Conservation (phyloP, 2,113 vertebrate species). For the Balaeniceps rex region DNA sequence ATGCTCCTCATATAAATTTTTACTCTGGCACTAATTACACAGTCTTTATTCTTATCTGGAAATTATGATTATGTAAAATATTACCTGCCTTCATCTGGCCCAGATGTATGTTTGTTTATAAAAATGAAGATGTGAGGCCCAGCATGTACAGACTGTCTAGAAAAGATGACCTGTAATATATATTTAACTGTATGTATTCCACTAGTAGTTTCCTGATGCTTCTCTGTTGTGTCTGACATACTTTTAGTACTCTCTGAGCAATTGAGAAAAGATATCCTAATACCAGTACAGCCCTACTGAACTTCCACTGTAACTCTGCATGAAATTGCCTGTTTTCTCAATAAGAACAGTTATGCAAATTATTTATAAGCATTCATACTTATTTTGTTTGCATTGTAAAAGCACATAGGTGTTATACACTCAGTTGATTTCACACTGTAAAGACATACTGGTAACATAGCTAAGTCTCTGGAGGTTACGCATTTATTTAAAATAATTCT, state of each 20-base stretch:
- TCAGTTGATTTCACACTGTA: background rate
- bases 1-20: background rate
- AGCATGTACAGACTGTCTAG: background rate
- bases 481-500: background rate
- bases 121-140: background rate
- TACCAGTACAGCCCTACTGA: background rate
- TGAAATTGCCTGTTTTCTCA: background rate
- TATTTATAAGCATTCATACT: background rate
- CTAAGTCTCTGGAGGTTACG: background rate
- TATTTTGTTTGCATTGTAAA: background rate
- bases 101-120: background rate
- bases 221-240: background rate
- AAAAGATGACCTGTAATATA: background rate
- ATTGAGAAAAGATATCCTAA: background rate
- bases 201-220: background rate
- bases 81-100: background rate
- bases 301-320: background rate
- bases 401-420: background rate
- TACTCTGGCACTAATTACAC: background rate
- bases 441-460: background rate
- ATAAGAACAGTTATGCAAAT: background rate
- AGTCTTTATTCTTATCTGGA: slow-evolving; percentile 3
- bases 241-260: background rate
- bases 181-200: background rate
- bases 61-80: background rate